phyloP scores from a whole-genome alignment of 2,113 vertebrate species.

The Neolamprologus fasciatus region DNA sequence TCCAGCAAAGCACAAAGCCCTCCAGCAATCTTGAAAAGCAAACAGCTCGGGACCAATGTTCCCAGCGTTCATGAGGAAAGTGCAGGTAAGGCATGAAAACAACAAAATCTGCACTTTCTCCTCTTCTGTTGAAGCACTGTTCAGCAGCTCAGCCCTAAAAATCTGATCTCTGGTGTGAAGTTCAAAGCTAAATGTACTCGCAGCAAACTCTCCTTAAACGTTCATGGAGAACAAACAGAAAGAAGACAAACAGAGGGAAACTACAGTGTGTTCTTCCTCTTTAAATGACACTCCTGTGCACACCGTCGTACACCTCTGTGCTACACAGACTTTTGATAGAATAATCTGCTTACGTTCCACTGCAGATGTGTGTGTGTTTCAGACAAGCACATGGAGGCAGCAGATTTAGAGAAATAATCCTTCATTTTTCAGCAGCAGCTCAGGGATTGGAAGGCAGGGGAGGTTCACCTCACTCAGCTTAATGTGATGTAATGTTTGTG shows the following conservation, averaged over 20 bases:
- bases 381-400: background rate
- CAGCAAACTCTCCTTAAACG: background rate
- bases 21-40: background rate
- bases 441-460: background rate
- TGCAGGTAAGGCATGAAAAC: background rate
- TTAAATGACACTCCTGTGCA: background rate
- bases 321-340: background rate
- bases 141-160: background rate
- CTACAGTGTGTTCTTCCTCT: background rate
- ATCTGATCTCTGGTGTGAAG: background rate
- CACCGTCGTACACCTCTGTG: background rate
- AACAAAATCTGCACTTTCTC: background rate
- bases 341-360: constrained; percentile 21
- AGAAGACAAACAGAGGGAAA: background rate
- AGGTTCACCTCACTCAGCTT: background rate
- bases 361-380: background rate
- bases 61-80: background rate
- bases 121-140: background rate
- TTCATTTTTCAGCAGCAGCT: constrained; percentile 25
- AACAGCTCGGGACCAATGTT: background rate
- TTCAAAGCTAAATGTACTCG: background rate
- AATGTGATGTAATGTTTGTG: background rate
- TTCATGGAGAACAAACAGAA: background rate
- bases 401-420: constrained; percentile 58
- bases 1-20: background rate